phyloP scores from a whole-genome alignment of 2,888 invertebrate genomes.

The Oligia latruncula region DNA sequence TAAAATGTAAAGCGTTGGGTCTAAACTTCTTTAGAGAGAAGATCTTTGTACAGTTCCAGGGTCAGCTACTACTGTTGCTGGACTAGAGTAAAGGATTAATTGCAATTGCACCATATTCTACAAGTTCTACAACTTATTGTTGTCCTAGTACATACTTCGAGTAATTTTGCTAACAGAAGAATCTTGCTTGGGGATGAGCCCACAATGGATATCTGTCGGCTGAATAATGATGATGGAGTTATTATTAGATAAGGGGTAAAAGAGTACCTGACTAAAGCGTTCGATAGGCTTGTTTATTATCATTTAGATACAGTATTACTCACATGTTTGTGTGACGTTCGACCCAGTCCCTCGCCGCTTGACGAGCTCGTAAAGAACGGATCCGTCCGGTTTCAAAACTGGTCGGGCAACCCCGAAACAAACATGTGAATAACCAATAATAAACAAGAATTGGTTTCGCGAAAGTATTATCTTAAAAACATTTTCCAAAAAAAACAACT shows the following conservation, averaged over 20 bases:
- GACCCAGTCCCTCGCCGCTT: background rate
- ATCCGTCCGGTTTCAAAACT: background rate
- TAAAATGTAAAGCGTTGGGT: background rate
- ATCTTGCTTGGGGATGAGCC: background rate
- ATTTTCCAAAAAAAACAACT: too few relatives aligned
- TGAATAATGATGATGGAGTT: background rate
- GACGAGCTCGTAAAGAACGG: background rate
- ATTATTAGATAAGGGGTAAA: background rate
- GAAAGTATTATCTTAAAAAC: background rate
- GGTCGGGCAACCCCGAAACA: background rate
- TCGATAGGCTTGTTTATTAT: background rate
- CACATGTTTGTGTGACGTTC: constrained; percentile 16
- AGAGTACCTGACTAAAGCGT: background rate
- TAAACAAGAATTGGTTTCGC: background rate
- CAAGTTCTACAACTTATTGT: background rate
- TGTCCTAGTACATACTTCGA: background rate
- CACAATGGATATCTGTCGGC: background rate
- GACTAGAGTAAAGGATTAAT: background rate
- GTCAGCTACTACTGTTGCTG: background rate
- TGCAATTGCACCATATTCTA: background rate
- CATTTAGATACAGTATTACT: constrained; percentile 19
- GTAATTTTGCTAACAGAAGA: background rate
- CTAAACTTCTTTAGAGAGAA: background rate
- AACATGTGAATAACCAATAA: constrained; percentile 19
- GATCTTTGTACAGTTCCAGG: background rate